Percentiles rank a stretch among this genome's conserved stretches.
These are phyloP conservation scores for Drosophila neonasuta DNA, from an alignment of 2,888 invertebrate genomes.

Conservation along the genomic window DNA sequence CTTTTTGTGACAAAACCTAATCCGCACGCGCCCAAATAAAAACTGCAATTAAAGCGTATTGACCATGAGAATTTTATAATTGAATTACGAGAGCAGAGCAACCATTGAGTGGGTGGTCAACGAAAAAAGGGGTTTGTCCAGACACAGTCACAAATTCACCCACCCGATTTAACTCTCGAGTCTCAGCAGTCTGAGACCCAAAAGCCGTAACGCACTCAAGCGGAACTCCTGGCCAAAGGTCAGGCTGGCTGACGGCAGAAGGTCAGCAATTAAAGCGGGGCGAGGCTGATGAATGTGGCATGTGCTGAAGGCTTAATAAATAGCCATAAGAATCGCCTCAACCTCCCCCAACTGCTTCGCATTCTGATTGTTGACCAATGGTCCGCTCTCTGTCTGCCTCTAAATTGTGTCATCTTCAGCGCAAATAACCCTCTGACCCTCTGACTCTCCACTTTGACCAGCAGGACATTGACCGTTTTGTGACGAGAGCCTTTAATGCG, in stretches of 20 bases:
- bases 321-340: constrained; percentile 37
- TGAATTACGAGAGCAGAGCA: constrained; percentile 60
- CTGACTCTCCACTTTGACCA: constrained; percentile 12
- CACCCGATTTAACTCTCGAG: background rate
- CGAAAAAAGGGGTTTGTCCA: constrained; percentile 39
- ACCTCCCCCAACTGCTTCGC: background rate
- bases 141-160: constrained; percentile 24
- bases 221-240: constrained; percentile 55
- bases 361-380: constrained; percentile 47
- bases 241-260: constrained; percentile 38
- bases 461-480: constrained; percentile 10
- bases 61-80: constrained; percentile 75
- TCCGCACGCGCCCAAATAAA: constrained; percentile 64
- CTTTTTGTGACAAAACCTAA: constrained; percentile 16
- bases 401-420: constrained; percentile 69
- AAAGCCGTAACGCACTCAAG: constrained; percentile 36
- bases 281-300: constrained; percentile 38
- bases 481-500: constrained; percentile 61
- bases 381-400: constrained; percentile 17
- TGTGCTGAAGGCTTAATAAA: constrained; percentile 59
- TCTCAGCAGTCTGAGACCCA: constrained; percentile 15
- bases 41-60: constrained; percentile 76
- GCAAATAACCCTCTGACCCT: constrained; percentile 35
- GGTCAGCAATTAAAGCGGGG: constrained; percentile 68
- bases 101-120: background rate